A percentile compares a stretch with the other conserved stretches of the same genome.
Conservation (phyloP, 2,888 invertebrate species). For the Drosophila anomelani region DNA sequence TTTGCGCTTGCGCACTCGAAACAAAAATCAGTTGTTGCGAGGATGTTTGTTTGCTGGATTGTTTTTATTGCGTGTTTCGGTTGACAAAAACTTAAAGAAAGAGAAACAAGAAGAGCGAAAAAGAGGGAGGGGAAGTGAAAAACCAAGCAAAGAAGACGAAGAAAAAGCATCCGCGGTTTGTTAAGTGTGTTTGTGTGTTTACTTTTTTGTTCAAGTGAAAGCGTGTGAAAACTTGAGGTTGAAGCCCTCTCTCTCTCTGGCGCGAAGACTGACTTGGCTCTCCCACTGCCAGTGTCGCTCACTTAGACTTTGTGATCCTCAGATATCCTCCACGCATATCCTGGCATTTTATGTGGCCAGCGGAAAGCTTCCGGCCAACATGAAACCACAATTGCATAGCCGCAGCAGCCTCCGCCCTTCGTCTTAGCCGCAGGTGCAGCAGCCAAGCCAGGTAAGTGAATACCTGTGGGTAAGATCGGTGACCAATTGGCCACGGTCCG, state of each 20-base stretch:
- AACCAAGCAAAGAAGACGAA: not conserved
- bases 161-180: constrained; percentile 41
- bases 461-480: constrained; percentile 13
- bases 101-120: not conserved
- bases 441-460: constrained; percentile 27
- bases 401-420: constrained; percentile 27
- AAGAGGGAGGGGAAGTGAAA: not conserved
- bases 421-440: constrained; percentile 7
- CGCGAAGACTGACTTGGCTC: constrained; percentile 8
- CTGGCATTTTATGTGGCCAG: constrained; percentile 56
- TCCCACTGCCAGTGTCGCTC: not conserved
- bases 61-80: constrained; percentile 10
- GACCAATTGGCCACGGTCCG: constrained; percentile 17
- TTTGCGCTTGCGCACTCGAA: constrained; percentile 14
- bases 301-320: not conserved
- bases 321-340: constrained; percentile 34
- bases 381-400: constrained; percentile 61
- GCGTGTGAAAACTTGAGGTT: constrained; percentile 68
- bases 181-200: constrained; percentile 29
- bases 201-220: constrained; percentile 62
- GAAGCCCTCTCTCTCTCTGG: constrained; percentile 28
- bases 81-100: constrained; percentile 1
- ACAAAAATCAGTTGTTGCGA: constrained; percentile 17
- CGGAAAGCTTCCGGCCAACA: constrained; percentile 59
- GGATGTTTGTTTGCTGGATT: constrained; percentile 1